Base-by-base conservation (phyloP, 2,797 vertebrate genomes). In the Tinamus major region DNA sequence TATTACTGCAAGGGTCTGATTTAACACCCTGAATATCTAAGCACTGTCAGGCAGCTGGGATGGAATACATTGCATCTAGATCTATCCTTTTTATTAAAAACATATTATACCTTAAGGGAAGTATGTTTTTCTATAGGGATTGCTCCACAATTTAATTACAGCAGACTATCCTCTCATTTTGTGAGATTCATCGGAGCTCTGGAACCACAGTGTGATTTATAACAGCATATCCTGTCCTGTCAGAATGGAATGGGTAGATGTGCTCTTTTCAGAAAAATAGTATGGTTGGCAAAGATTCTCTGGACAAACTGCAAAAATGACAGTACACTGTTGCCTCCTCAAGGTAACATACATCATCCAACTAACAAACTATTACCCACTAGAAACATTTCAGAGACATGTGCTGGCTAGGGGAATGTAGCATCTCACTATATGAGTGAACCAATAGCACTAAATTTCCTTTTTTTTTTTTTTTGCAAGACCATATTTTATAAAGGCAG, bases 1-100 rank as follows among this genome's bases (percentile, higher is more conserved):
- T 94, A 86, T 91, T 87, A 37, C 85, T 93, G 69, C 35, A 83
- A 87, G 59, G 27, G 42, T 70, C 94, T 94, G 80, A 95, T 87
- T 87, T 93, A 96, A 95, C 83, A 79, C 79, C 49, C 83, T 93
- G 55, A 37, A 95, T 95, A 85, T 42, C 44, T 85, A 94, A 95
- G 64, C 81, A 75, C 26, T 79, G 15, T 26, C 59, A 87, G 62
- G 51, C 65, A 89, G 70, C 39, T 70, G 44, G 63, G 49, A 27
- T 89, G 55, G 58, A 94, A 70, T 87, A 42, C 1, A 7, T 8
- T 81, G 69, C 62, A 70, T 35, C 37, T 16, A 92, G 58, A 93
- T 83, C 85, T 92, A 95, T 79, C 68, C 48, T 93, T 80, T 96
- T 96, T 90, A 95, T 97, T 95, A 97, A 97, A 96, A 89, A 83